Evolutionary conservation across 2,888 invertebrate species (phyloP).

Genomic region (Ochropleura plecta): DNA sequence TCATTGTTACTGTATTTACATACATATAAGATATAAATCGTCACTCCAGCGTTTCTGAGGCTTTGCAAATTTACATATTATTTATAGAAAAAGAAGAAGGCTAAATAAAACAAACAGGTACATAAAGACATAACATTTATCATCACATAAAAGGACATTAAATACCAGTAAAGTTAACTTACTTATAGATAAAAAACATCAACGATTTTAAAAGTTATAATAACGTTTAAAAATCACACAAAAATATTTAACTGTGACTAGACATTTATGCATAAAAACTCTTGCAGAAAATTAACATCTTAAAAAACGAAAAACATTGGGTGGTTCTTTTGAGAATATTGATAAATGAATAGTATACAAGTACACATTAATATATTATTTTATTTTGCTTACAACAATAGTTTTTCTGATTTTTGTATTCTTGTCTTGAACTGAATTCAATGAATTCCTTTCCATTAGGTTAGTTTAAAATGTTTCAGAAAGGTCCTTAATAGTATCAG

Average conservation of each 20-base stretch:
- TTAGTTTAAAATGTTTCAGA: not conserved
- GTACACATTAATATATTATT: not conserved
- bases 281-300: constrained; percentile 4
- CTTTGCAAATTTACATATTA: too few species aligned
- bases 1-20: too few species aligned
- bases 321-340: not conserved
- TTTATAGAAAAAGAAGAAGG: not conserved
- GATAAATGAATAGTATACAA: not conserved
- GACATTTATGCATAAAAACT: not conserved
- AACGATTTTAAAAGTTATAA: constrained; percentile 40
- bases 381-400: not conserved
- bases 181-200: constrained; percentile 32
- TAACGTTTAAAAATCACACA: constrained; percentile 36
- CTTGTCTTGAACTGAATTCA: not conserved
- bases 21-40: not conserved
- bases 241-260: constrained; percentile 39
- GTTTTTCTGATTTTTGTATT: not conserved
- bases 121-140: constrained; percentile 10
- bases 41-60: not conserved
- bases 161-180: constrained; percentile 21
- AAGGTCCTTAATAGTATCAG: not conserved
- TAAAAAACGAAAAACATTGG: not conserved
- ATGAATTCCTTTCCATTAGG: not conserved
- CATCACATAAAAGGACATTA: constrained; percentile 34
- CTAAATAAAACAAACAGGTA: not conserved